Percentiles rank a stretch among this genome's conserved stretches.
These are phyloP conservation scores for Cancer borealis DNA, from an alignment of 2,888 invertebrate genomes.

Conservation along the genomic window DNA sequence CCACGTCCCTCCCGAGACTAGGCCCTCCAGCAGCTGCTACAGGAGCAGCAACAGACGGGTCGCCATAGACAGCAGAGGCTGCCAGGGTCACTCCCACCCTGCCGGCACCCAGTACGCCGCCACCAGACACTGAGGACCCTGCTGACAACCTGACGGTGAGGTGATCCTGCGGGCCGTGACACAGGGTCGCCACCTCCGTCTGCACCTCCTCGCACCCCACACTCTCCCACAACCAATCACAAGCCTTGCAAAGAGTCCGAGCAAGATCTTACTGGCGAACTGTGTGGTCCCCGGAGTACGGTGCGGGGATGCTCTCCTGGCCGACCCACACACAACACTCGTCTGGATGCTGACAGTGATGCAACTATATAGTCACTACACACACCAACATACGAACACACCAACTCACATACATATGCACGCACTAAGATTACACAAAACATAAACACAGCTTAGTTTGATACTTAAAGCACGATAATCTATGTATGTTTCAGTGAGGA, in stretches of 20 bases:
- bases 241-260: constrained; percentile 46
- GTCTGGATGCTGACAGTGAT: constrained; percentile 55
- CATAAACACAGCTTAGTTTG: not conserved
- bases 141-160: constrained; percentile 46
- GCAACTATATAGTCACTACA: constrained; percentile 57
- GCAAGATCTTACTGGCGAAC: constrained; percentile 63
- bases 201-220: not conserved
- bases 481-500: not conserved
- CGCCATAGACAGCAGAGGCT: constrained; percentile 39
- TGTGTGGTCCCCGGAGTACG: constrained; percentile 61
- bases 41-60: constrained; percentile 52
- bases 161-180: constrained; percentile 46
- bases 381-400: constrained; percentile 50
- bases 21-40: constrained; percentile 69
- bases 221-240: constrained; percentile 52
- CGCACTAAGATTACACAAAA: constrained; percentile 44
- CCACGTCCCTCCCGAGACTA: constrained; percentile 68
- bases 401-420: constrained; percentile 44
- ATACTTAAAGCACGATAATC: not conserved
- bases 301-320: constrained; percentile 58
- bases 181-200: constrained; percentile 42
- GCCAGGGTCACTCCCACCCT: not conserved
- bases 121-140: not conserved
- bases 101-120: constrained; percentile 42
- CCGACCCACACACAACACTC: constrained; percentile 62